Base-by-base conservation (phyloP, 2,113 vertebrate species). In the Micronycteris hirsuta region DNA sequence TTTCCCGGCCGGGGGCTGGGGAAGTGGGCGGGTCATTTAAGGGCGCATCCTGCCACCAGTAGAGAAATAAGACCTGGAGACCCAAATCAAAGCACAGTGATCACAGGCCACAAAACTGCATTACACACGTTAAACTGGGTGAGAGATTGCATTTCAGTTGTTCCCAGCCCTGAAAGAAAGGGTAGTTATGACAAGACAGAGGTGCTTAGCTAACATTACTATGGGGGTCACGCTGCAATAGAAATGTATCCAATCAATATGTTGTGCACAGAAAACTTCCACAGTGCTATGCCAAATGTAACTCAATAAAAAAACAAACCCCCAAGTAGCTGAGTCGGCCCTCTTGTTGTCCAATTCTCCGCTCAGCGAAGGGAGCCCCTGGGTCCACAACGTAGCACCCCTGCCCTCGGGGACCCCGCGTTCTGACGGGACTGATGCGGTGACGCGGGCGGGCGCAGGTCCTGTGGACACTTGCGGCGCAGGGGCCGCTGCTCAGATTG, bases 1-100 rank as follows among this genome's bases (percentile, higher is more conserved):
- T 63, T 22, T 56, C 73, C 38, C 19, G 52, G 5, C 13, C 0
- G 4, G 0, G 2, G 24, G 12, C 3, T 16, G 10, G 43, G 17
- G 12, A 15, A 33, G 63, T 31, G 12, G n/a, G 63, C 12, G 12
- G 31, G 7, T 20, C 65, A 17, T 65, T 61, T 61, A 82, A 61
- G 52, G 24, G 11, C 26, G 41, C 17, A 47, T 33, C 4, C 33
- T 38, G 67, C 0, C 33, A 41, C 54, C 5, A 41, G 54, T 5
- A 65, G 68, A 43, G 52, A 52, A 65, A 33, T 84, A 49, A 92
- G 36, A 9, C 43, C 52, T 11, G 24, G 41, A 82, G 16, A 47
- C 28, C 56, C 63, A 84, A 41, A 28, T 45, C 24, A 52, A 9
- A 41, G 43, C 12, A 17, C 9, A 31, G n/a, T 41, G n/a, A 76